Percentiles rank a stretch among this genome's conserved stretches.
phyloP scores from a whole-genome alignment of 2,797 vertebrate genomes.

The Podarcis lilfordi region DNA sequence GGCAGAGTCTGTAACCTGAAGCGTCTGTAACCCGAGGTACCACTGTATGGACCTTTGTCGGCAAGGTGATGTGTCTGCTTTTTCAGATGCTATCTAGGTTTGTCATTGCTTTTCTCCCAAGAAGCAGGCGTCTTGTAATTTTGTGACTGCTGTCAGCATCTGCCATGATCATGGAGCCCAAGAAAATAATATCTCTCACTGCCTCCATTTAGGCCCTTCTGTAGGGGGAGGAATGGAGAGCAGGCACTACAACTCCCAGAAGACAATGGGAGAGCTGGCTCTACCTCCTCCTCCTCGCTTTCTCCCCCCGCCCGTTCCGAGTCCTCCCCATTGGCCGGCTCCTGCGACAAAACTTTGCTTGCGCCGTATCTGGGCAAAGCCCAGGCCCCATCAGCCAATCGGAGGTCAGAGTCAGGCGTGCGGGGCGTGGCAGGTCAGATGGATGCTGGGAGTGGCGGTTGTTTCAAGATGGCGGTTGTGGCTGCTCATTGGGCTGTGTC shows the following conservation, averaged over 20 bases:
- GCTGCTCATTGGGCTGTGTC: conserved; percentile 70
- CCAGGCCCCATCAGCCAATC: conserved; percentile 64
- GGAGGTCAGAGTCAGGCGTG: conserved; percentile 31
- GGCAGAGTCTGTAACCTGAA: too few species aligned
- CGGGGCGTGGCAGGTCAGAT: conserved; percentile 54
- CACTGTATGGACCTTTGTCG: too few species aligned
- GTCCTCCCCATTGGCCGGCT: not conserved
- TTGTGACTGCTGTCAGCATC: too few species aligned
- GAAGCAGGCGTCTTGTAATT: too few species aligned
- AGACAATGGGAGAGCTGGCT: not conserved
- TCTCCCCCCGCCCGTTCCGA: not conserved
- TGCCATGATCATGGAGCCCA: too few species aligned
- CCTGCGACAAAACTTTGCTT: not conserved
- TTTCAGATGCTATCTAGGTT: too few species aligned
- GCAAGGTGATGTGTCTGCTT: too few species aligned
- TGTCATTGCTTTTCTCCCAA: too few species aligned
- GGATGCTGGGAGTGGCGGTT: conserved; percentile 86
- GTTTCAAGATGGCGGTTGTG: conserved; percentile 95
- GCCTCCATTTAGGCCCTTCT: too few species aligned
- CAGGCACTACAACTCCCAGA: conserved; percentile 11
- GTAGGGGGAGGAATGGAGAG: accelerated
- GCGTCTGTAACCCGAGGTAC: too few species aligned
- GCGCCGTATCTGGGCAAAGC: not conserved
- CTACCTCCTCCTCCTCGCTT: too few species aligned
- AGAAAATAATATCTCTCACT: too few species aligned